Conservation (phyloP, 2,113 vertebrate species). For the Delphinapterus leucas region DNA sequence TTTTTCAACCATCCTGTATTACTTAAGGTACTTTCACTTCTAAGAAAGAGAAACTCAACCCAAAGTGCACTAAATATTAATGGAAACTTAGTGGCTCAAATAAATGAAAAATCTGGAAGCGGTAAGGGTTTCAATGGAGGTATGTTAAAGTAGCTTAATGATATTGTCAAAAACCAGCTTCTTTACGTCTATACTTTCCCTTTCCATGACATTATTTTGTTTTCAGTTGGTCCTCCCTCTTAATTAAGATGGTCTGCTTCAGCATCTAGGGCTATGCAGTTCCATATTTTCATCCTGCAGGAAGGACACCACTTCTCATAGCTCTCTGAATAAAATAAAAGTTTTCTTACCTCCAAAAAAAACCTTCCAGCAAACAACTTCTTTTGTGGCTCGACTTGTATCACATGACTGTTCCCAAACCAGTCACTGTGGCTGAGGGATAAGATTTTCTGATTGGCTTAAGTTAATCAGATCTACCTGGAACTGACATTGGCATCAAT, state of each 20-base stretch:
- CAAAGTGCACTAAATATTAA: not conserved
- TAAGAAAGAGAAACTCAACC: not conserved
- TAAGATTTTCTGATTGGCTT: not conserved
- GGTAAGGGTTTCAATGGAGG: not conserved
- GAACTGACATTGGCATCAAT: not conserved
- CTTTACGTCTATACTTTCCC: not conserved
- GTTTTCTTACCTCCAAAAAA: not conserved
- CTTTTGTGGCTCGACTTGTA: not conserved
- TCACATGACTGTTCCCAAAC: not conserved
- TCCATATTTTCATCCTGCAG: not conserved
- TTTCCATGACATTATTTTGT: not conserved
- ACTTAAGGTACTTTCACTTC: not conserved
- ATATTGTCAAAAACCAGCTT: not conserved
- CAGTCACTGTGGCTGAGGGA: fast-evolving
- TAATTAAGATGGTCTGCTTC: not conserved
- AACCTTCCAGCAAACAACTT: not conserved
- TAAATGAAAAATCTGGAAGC: not conserved
- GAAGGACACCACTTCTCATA: not conserved
- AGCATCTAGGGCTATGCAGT: not conserved
- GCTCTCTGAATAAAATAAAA: not conserved
- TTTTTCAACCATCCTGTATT: not conserved
- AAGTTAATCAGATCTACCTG: not conserved
- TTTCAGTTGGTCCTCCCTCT: not conserved
- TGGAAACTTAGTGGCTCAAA: not conserved
- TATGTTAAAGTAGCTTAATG: not conserved